Conservation (phyloP, 2,113 vertebrate genomes). For the Eleginops maclovinus region DNA sequence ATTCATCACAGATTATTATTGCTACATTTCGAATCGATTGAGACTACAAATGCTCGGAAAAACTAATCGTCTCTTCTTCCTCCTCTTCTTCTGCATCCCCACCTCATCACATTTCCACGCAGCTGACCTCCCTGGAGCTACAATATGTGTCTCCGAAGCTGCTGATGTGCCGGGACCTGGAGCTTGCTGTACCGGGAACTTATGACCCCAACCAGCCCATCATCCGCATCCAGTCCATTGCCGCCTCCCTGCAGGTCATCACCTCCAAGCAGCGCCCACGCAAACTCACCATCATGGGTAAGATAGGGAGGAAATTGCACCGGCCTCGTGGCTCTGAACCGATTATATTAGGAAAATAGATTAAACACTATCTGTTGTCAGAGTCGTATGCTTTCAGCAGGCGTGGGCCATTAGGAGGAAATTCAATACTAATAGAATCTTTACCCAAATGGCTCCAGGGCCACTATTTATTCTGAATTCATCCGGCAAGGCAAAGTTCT, state of each 20-base stretch:
- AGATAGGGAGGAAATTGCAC: slow-evolving; percentile 66
- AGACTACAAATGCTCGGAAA: too few species aligned
- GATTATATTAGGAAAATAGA: slow-evolving; percentile 44
- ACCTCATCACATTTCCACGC: slow-evolving; percentile 47
- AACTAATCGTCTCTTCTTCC: slow-evolving; percentile 44
- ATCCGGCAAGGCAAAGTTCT: slow-evolving; percentile 29
- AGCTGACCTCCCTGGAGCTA: slow-evolving; percentile 97
- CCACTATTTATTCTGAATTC: slow-evolving; percentile 30
- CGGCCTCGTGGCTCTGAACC: slow-evolving; percentile 12
- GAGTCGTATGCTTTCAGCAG: slow-evolving; percentile 19
- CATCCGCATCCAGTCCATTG: slow-evolving; percentile 97
- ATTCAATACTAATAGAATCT: slow-evolving; percentile 50
- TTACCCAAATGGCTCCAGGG: slow-evolving; percentile 18
- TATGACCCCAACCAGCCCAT: slow-evolving; percentile 98
- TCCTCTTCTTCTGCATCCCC: background rate
- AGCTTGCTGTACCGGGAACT: slow-evolving; percentile 95
- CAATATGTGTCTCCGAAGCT: slow-evolving; percentile 98
- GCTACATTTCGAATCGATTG: too few species aligned
- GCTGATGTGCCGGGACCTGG: slow-evolving; percentile 97
- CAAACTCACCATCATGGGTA: slow-evolving; percentile 98
- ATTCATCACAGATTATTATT: too few species aligned
- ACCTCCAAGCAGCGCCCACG: slow-evolving; percentile 98
- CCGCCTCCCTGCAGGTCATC: slow-evolving; percentile 96
- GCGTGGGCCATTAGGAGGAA: slow-evolving; percentile 26
- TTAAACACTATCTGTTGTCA: slow-evolving; percentile 29